Evolutionary conservation across 2,797 vertebrate species (phyloP), one percentile per base, ranked within the genome.

Genomic region (Tapirus indicus): DNA sequence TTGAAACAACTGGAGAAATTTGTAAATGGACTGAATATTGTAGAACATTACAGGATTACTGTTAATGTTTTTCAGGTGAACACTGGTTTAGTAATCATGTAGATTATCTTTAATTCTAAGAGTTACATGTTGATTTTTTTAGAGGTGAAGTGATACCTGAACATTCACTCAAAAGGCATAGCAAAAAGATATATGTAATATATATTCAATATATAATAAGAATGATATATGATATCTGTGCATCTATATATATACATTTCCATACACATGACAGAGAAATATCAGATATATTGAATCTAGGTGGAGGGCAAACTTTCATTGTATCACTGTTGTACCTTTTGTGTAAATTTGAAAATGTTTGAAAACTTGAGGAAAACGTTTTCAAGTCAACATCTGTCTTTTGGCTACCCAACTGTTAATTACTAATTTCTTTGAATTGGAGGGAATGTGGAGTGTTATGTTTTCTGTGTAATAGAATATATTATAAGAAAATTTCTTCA

Each of bases 81-180:
- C 17, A 79, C 1, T n/a, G 8, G 35, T 41, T 62, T 78, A 62
- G 35, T 79, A 35, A 47, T 79, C 29, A 79, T 83, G 4, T 64
- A 87, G 54, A 44, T 85, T 79, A 86, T 79, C 54, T 78, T 91
- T 91, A 54, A 79, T 44, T 62, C 54, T 79, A 47, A 35, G 21
- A 72, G 56, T 47, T 85, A 27, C 54, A 95, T 62, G 17, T 91
- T 78, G 80, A 78, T 7, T 41, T 84, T 84, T 60, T 91, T 91
- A 79, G 80, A 79, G n/a, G 44, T 79, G 72, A 91, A 60, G 41
- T 54, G n/a, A 71, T 62, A 71, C 44, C 62, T 86, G 78, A 86
- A 78, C 44, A 91, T 44, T 85, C 44, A 69, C 27, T 58, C 58
- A 75, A 58, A 79, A 62, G 44, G 44, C 32, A 85, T 16, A 95